Evolutionary conservation across 2,113 vertebrate species (phyloP).

Genomic region (Calyptomena viridis): DNA sequence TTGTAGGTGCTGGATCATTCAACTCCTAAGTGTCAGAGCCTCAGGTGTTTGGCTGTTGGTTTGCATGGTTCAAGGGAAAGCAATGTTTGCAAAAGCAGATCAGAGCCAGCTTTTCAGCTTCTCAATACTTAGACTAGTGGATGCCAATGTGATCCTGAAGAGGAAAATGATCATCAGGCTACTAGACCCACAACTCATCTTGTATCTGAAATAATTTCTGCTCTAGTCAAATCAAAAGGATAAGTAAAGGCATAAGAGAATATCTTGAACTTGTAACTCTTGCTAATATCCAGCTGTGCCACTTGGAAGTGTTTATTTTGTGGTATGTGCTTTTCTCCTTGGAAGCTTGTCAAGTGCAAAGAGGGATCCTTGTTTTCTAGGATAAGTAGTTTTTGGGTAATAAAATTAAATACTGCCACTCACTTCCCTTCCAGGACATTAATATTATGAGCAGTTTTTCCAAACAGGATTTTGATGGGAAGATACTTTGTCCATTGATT

Average conservation of each 20-base stretch:
- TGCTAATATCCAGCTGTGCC: background rate
- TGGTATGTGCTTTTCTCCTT: background rate
- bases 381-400: background rate
- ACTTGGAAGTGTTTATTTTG: background rate
- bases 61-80: background rate
- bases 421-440: background rate
- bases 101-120: background rate
- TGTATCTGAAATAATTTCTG: background rate
- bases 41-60: background rate
- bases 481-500: background rate
- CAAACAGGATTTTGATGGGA: background rate
- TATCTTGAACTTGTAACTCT: background rate
- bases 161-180: background rate
- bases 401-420: background rate
- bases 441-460: background rate
- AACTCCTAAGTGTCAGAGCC: background rate
- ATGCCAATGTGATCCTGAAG: background rate
- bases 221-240: background rate
- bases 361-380: background rate
- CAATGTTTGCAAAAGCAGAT: background rate
- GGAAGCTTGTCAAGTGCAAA: background rate
- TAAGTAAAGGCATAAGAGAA: background rate
- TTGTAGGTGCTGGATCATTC: background rate
- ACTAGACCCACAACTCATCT: background rate
- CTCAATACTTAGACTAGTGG: background rate